Evolutionary conservation across 2,113 vertebrate genomes (phyloP).

Genomic region (Myrmecophaga tridactyla): DNA sequence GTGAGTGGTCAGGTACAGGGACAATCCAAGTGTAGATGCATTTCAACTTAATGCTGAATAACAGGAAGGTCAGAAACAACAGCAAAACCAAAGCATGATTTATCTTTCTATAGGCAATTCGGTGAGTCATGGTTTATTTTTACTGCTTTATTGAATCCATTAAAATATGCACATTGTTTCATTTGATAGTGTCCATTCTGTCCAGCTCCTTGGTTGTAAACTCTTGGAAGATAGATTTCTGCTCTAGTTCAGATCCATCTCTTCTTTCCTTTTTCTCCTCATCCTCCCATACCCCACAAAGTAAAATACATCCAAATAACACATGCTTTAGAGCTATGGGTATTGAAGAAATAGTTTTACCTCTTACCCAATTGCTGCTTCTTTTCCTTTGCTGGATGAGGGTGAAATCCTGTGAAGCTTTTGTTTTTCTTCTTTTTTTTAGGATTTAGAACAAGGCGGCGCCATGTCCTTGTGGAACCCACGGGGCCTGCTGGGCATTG

Average conservation of each 20-base stretch:
- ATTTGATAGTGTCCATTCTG: background rate
- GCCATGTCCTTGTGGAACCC: slow-evolving; percentile 85
- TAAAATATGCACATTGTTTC: background rate
- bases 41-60: background rate
- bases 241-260: background rate
- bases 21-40: background rate
- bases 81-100: background rate
- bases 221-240: background rate
- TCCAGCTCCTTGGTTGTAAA: background rate
- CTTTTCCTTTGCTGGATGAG: background rate
- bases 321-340: background rate
- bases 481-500: slow-evolving; percentile 81
- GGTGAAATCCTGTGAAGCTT: background rate
- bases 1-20: background rate
- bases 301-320: background rate
- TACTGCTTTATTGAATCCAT: background rate
- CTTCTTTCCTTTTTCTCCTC: background rate
- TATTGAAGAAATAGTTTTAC: background rate
- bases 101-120: background rate
- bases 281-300: background rate
- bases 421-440: slow-evolving; percentile 42
- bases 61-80: background rate
- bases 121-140: background rate
- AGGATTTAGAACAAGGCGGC: slow-evolving; percentile 92
- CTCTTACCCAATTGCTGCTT: background rate